phyloP scores from a whole-genome alignment of 2,888 invertebrate genomes.

The Drosophila cognata region DNA sequence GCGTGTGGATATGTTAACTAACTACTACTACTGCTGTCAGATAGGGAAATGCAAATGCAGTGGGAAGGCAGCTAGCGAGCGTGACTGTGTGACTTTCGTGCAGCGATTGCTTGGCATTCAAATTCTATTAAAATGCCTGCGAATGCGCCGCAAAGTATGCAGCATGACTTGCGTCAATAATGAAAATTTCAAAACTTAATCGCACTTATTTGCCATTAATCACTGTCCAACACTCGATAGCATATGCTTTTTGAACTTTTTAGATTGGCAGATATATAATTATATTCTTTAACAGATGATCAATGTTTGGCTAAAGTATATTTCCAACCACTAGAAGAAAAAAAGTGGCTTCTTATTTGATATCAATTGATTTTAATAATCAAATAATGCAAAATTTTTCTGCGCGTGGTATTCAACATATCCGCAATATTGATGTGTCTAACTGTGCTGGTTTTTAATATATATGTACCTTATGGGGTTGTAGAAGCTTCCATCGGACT shows the following conservation, averaged over 20 bases:
- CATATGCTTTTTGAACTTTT: slow-evolving; percentile 36
- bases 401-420: neutral
- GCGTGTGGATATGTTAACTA: slow-evolving; percentile 60
- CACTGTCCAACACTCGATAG: slow-evolving; percentile 49
- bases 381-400: neutral
- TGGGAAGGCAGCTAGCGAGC: slow-evolving; percentile 25
- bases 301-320: neutral
- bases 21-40: slow-evolving; percentile 15
- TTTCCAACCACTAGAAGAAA: neutral
- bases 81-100: slow-evolving; percentile 64
- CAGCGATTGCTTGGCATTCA: slow-evolving; percentile 67
- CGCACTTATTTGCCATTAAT: slow-evolving; percentile 60
- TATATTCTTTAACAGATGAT: neutral
- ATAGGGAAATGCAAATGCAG: slow-evolving; percentile 21
- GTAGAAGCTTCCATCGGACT: neutral
- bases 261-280: neutral
- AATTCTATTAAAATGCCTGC: slow-evolving; percentile 72
- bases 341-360: neutral
- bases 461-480: neutral
- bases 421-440: neutral
- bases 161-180: slow-evolving; percentile 52
- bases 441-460: neutral
- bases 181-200: slow-evolving; percentile 31
- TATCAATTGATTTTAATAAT: neutral
- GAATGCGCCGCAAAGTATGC: slow-evolving; percentile 60